Percentiles rank a stretch among this genome's conserved stretches.
Evolutionary conservation across 2,113 vertebrate genomes (phyloP).

Genomic region (Oxyura jamaicensis): DNA sequence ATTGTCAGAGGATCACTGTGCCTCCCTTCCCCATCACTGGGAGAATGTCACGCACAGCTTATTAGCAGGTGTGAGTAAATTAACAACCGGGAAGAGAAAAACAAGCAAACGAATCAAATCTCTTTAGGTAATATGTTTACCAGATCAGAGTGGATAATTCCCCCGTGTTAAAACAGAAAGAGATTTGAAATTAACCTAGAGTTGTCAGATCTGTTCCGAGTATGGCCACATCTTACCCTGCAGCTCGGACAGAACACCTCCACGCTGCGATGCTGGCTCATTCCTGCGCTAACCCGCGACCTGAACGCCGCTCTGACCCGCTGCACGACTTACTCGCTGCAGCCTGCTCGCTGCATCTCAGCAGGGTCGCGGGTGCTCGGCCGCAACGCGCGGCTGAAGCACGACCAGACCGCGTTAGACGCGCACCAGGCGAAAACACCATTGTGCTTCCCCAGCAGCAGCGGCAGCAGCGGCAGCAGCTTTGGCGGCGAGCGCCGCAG

Average conservation of each 20-base stretch:
- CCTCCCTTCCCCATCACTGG: neutral
- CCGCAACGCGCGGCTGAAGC: neutral
- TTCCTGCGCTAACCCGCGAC: neutral
- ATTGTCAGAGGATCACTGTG: accelerated
- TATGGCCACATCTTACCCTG: accelerated
- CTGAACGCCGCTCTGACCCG: neutral
- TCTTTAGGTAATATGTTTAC: neutral
- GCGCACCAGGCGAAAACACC: neutral
- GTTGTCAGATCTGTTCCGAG: neutral
- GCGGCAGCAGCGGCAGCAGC: too few species aligned
- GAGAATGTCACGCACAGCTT: neutral
- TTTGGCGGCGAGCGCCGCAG: too few species aligned
- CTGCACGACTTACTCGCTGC: accelerated
- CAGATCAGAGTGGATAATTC: neutral
- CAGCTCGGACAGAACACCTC: neutral
- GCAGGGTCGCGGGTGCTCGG: neutral
- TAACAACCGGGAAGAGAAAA: neutral
- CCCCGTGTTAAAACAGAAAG: neutral
- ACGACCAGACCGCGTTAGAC: neutral
- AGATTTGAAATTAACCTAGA: neutral
- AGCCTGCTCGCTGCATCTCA: neutral
- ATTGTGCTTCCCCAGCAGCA: neutral
- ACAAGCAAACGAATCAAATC: neutral
- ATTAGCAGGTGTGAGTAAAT: too few species aligned
- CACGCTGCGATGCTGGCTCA: neutral